Base-by-base conservation (phyloP, 1,140 invertebrate genomes). In the Melipona quadrifasciata region DNA sequence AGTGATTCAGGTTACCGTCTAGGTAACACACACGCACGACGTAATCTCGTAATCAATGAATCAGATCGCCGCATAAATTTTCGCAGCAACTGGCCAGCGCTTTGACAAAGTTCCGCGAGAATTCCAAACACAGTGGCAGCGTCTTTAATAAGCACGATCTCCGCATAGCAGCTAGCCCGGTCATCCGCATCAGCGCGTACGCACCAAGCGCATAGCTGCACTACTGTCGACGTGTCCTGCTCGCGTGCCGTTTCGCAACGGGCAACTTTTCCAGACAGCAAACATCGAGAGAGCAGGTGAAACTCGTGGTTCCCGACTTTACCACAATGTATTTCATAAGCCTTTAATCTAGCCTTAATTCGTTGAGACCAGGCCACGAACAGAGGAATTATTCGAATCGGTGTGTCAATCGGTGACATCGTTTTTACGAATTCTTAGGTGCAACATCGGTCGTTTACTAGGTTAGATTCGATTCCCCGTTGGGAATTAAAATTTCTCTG, bases 141-240 rank as follows among this genome's bases (percentile, higher is more conserved):
- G 68, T 73, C 68, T 55, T 71, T 81, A 81, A 81, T 81, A 81
- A 73, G 31, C 76, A 27, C 76, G 76, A 80, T 80, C 68, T 84
- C 68, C 77, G 57, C 82, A 84, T 84, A 84, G 67, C 82, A 51
- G 68, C n/a, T 78, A 65, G 27, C 64, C 53, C 39, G 75, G 39
- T 65, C 34, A 58, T 80, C 76, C 65, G 76, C 82, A 57, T 84
- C 75, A 61, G 55, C 67, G 76, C 76, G 76, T 80, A 72, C 78
- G 75, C 75, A 81, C 79, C 68, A 73, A 73, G 53, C 79, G 79
- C 27, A 72, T 73, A 73, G 65, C 79, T 81, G 79, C 21, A 81
- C 70, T 51, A 61, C 68, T 80, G 78, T 34, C 51, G 51, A 51
- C 64, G 51, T 51, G 53, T 51, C 47, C 47, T 70, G n/a, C 78